These are phyloP conservation scores for Danionella cerebrum DNA, from an alignment of 2,113 vertebrate species.

Conservation along the genomic window DNA sequence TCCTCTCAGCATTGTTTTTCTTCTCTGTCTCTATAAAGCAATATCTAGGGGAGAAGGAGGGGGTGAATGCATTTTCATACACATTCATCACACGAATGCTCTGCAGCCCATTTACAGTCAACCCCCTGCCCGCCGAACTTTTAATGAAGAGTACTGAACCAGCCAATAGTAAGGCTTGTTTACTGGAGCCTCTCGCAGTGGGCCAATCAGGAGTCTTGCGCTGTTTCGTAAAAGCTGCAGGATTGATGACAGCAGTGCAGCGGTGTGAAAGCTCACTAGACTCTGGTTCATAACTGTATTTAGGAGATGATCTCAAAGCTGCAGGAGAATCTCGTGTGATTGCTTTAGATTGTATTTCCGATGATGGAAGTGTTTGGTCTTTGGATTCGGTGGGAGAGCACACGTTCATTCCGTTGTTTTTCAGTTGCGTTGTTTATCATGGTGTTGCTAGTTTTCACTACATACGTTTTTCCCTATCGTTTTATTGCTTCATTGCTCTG, in stretches of 20 bases:
- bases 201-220: conserved; percentile 34
- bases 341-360: conserved; percentile 43
- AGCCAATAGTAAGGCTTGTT: conserved; percentile 45
- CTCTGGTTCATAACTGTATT: conserved; percentile 52
- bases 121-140: conserved; percentile 32
- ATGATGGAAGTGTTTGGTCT: conserved; percentile 18
- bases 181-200: conserved; percentile 19
- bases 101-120: conserved; percentile 49
- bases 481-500: too few species aligned
- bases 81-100: conserved; percentile 52
- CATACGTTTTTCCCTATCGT: too few species aligned
- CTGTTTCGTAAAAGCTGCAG: conserved; percentile 38
- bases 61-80: conserved; percentile 23
- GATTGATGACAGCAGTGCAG: conserved; percentile 58
- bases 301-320: conserved; percentile 37
- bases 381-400: too few species aligned
- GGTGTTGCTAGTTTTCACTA: too few species aligned
- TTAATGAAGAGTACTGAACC: conserved; percentile 52
- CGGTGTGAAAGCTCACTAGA: conserved; percentile 54
- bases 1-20: background rate
- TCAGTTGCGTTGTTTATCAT: too few species aligned
- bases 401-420: too few species aligned
- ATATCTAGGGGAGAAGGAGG: background rate
- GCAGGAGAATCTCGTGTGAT: conserved; percentile 55
- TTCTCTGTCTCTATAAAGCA: background rate